phyloP scores from a whole-genome alignment of 2,888 invertebrate species.

The Candidula unifasciata region DNA sequence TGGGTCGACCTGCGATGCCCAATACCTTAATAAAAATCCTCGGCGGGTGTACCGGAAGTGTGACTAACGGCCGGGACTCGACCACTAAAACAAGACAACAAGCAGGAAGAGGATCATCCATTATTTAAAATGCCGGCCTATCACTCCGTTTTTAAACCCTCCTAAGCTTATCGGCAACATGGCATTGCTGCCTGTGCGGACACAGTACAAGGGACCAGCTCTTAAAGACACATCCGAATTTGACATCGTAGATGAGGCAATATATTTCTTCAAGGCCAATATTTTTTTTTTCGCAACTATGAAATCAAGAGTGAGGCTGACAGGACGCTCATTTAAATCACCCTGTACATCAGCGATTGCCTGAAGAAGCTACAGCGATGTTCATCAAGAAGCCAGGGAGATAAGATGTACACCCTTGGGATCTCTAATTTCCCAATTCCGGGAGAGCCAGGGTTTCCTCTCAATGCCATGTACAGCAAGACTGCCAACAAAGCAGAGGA shows the following conservation, averaged over 20 bases:
- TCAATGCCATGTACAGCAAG: background rate
- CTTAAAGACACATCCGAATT: constrained; percentile 84
- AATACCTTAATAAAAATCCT: too few relatives aligned
- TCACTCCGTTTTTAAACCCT: constrained; percentile 90
- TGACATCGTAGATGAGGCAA: constrained; percentile 97
- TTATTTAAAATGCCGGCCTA: too few relatives aligned
- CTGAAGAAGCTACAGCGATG: background rate
- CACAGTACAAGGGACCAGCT: constrained; percentile 94
- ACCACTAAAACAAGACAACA: too few relatives aligned
- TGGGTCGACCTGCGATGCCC: too few relatives aligned
- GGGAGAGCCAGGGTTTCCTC: background rate
- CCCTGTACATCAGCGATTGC: background rate
- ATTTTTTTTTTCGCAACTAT: constrained; percentile 99
- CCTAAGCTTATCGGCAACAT: constrained; percentile 91
- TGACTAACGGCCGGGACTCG: too few relatives aligned
- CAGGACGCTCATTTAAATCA: too few relatives aligned
- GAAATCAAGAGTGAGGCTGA: constrained; percentile 87
- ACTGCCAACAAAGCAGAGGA: too few relatives aligned
- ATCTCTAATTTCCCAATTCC: background rate
- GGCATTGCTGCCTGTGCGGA: constrained; percentile 92
- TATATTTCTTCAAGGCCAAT: constrained; percentile 98
- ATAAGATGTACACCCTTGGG: background rate
- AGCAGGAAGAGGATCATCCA: too few relatives aligned
- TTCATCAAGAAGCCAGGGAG: background rate
- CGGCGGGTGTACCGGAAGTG: too few relatives aligned